Conservation (phyloP, 2,888 invertebrate species). For the Cephalotes varians region DNA sequence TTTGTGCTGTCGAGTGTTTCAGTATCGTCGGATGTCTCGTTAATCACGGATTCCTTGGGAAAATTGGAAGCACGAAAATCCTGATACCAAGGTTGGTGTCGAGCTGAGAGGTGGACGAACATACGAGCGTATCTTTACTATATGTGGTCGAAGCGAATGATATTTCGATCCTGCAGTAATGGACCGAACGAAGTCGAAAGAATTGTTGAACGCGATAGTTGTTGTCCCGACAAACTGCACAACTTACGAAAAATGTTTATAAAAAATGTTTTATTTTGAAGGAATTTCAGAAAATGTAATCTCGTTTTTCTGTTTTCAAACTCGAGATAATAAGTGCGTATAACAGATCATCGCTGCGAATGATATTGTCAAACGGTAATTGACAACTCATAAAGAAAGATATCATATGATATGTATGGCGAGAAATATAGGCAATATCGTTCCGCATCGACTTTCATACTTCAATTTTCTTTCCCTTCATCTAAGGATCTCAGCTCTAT, state of each 20-base stretch:
- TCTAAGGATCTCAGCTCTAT: constrained; percentile 9
- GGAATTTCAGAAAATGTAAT: background rate
- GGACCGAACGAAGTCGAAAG: background rate
- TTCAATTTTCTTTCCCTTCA: background rate
- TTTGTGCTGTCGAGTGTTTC: constrained; percentile 38
- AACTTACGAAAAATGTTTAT: background rate
- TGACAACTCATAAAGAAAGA: constrained; percentile 15
- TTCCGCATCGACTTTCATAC: background rate
- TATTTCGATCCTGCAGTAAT: constrained; percentile 32
- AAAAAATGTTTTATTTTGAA: background rate
- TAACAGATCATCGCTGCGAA: constrained; percentile 3
- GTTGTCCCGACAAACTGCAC: background rate
- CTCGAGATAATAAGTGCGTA: background rate
- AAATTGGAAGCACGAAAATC: constrained; percentile 49
- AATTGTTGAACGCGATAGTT: constrained; percentile 7
- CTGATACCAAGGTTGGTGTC: constrained; percentile 21
- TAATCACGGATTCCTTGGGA: constrained; percentile 49
- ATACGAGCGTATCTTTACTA: background rate
- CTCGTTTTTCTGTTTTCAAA: too few relatives aligned
- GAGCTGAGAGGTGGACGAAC: background rate
- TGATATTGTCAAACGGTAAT: constrained; percentile 2
- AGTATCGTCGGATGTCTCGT: constrained; percentile 32
- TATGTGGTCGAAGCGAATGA: background rate
- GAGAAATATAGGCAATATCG: constrained; percentile 34
- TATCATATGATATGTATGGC: background rate